These are phyloP conservation scores for Achroia grisella DNA, from an alignment of 1,140 invertebrate genomes.

Conservation along the genomic window DNA sequence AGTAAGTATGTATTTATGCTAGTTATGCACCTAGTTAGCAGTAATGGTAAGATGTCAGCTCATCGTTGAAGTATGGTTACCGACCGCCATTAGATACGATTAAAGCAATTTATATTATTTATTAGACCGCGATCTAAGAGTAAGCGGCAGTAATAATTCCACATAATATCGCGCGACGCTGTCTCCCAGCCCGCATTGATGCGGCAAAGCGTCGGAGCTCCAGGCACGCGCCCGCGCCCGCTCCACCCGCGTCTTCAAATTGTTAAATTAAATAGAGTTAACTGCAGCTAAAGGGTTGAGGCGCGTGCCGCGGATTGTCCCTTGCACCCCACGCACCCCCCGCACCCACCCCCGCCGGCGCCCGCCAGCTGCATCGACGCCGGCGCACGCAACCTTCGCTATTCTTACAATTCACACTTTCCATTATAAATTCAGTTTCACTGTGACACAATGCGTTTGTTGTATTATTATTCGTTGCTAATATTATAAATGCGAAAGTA, in stretches of 20 bases:
- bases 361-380: constrained; percentile 15
- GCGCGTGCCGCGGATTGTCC: constrained; percentile 15
- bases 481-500: too few species aligned
- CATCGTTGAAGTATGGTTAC: constrained; percentile 10
- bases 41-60: background rate
- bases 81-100: constrained; percentile 20
- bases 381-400: constrained; percentile 1
- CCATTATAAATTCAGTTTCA: constrained; percentile 26
- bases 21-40: background rate
- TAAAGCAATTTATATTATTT: constrained; percentile 38
- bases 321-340: background rate
- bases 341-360: constrained; percentile 5
- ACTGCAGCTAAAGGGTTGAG: constrained; percentile 29
- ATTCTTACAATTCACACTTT: constrained; percentile 6
- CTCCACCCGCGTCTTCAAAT: constrained; percentile 9
- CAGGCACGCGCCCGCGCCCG: constrained; percentile 9
- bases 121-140: constrained; percentile 25
- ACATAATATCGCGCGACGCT: background rate
- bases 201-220: background rate
- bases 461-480: too few species aligned
- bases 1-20: background rate
- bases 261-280: constrained; percentile 31
- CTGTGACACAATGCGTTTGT: constrained; percentile 8
- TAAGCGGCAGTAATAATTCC: constrained; percentile 8
- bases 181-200: constrained; percentile 7